These are phyloP conservation scores for Nylanderia fulva DNA, from an alignment of 1,140 invertebrate genomes.

Conservation along the genomic window DNA sequence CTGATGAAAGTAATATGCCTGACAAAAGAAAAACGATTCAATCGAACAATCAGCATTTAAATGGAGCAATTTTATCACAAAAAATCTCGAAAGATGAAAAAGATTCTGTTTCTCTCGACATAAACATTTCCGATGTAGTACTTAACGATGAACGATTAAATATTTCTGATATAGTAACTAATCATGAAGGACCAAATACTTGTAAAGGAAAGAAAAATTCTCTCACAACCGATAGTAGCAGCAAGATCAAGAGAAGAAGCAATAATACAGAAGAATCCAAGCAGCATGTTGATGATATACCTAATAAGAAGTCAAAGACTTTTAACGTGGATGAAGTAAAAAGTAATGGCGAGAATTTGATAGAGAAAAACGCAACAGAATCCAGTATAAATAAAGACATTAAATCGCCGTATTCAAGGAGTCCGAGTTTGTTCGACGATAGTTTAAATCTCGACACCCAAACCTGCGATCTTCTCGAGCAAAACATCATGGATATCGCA, in stretches of 20 bases:
- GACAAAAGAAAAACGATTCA: conserved; percentile 5
- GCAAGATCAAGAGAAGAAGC: conserved; percentile 6
- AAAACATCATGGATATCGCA: conserved; percentile 79
- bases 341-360: neutral
- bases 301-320: conserved; percentile 32
- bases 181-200: conserved; percentile 19
- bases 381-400: conserved; percentile 16
- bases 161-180: conserved; percentile 20
- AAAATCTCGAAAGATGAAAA: neutral
- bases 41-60: conserved; percentile 22
- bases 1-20: neutral
- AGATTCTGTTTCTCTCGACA: conserved; percentile 34
- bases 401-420: conserved; percentile 63
- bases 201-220: neutral
- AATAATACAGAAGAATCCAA: neutral
- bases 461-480: conserved; percentile 80
- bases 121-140: conserved; percentile 43
- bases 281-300: neutral
- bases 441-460: conserved; percentile 82
- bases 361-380: neutral
- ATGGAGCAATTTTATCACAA: conserved; percentile 13
- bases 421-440: conserved; percentile 81
- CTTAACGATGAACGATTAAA: conserved; percentile 20
- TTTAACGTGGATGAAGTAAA: neutral
- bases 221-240: neutral